Base-by-base conservation (phyloP, 2,888 invertebrate genomes). In the Myopa tessellatipennis region DNA sequence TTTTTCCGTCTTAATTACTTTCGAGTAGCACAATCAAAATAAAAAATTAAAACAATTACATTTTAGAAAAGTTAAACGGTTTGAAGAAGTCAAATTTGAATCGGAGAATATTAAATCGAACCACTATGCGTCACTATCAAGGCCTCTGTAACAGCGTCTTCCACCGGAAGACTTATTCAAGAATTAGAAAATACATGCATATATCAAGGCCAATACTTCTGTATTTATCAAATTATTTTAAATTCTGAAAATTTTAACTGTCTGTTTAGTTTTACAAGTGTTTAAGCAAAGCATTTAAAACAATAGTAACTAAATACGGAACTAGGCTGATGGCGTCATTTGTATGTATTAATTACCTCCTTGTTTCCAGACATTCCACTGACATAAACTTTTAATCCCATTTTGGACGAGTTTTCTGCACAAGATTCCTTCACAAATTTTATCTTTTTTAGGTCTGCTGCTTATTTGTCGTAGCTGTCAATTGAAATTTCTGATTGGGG, bases 311-410 rank as follows among this genome's bases (percentile, higher is more conserved):
- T 16, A 65, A 16, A 26, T 61, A 65, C 12, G 8, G 38, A 10
- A 14, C 10, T 26, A 36, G 3, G 36, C 38, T 16, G 8, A 38
- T 14, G 61, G 61, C 65, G 65, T 65, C 36, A 65, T 65, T 65
- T 38, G 26, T 61, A 61, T 26, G 14, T 10, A 63, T 12, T 65
- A 38, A 14, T 92, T 91, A 96, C 96, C 94, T 97, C 96, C 91
- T 97, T 96, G 90, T 96, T 96, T 87, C 96, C 96, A 87, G 96
- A 96, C 91, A 96, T 96, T 87, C 96, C 96, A 90, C 96, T 96
- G 88, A 96, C 91, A 90, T 95, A 97, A 83, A 97, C 93, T 92
- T 96, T 96, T 87, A 97, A 94, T 90, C 95, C 96, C 96, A 97
- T 97, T 75, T 75, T 69, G 60, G 75, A n/a, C 34, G 71, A 58